Base-by-base conservation (phyloP, 37 sponge, comb jelly and placozoan genomes). In the Lycopodina hypogea region DNA sequence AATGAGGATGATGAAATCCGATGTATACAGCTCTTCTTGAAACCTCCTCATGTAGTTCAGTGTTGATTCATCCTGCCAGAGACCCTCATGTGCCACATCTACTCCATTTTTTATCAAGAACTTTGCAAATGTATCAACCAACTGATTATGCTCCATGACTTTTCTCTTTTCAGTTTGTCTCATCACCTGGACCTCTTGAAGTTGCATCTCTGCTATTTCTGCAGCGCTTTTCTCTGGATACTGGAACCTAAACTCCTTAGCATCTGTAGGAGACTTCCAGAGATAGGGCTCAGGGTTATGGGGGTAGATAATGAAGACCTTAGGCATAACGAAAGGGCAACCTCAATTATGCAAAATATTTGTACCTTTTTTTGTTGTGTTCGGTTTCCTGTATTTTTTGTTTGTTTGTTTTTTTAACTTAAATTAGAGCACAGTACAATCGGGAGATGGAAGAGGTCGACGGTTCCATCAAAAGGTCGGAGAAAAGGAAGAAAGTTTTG, bases 291-390 rank as follows among this genome's bases (percentile, higher is more conserved):
- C 37, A 34, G 88, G 82, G 3, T 81, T 81, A 52, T 81, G 83
- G 6, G 82, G 53, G 23, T 87, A 82, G 17, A 74, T 78, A 6
- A 82, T 72, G 42, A 87, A 82, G 61, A 82, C 78, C 69, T 87
- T 83, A 11, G 80, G 60, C 66, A 68, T 60, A n/a, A n/a, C n/a
- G n/a, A n/a, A n/a, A n/a, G n/a, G n/a, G n/a, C n/a, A n/a, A n/a
- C n/a, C n/a, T n/a, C n/a, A n/a, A n/a, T n/a, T n/a, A n/a, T n/a
- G n/a, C n/a, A n/a, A n/a, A n/a, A n/a, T n/a, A n/a, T n/a, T n/a
- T n/a, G n/a, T n/a, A n/a, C n/a, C n/a, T n/a, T n/a, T n/a, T n/a
- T n/a, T n/a, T n/a, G n/a, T n/a, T n/a, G n/a, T n/a, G n/a, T n/a
- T n/a, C n/a, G n/a, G n/a, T n/a, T n/a, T n/a, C n/a, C n/a, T n/a